Evolutionary conservation across 2,113 vertebrate genomes (phyloP), one percentile per base, ranked within the genome.

Genomic region (Lepus timidus): DNA sequence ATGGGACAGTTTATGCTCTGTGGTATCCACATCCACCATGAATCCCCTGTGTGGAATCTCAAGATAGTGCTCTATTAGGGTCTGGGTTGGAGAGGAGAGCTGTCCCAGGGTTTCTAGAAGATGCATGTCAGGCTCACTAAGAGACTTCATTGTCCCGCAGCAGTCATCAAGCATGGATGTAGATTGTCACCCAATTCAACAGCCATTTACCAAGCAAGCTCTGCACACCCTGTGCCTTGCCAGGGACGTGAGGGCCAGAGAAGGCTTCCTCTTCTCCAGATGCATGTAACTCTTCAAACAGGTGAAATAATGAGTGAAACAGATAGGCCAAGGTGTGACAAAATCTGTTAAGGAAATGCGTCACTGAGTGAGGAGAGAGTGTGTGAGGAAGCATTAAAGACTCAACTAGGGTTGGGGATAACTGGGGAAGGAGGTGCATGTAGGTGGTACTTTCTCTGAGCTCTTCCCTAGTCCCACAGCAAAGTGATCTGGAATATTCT

Each of bases 341-440:
- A 76, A 58, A 9, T 11, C 10, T 2, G 0, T 0, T 5, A 23
- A 27, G 33, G 68, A 13, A 0, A 5, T 3, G 3, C 9, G 16
- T n/a, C 6, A 1, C 17, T 36, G 49, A 0, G 0, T 19, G 44
- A 2, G 7, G 20, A 1, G 9, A 36, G 3, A 1, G 6, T 7
- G 19, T 31, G 22, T 79, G 67, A 55, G 49, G 29, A 58, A 44
- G 1, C 2, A 58, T 8, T 17, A 62, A 33, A 44, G 68, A 31
- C 68, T 68, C 64, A 65, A 31, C 17, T 1, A 20, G 11, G 39
- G n/a, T 51, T 11, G 22, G 22, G 74, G 39, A 19, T 19, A 1
- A 23, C 0, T 3, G 9, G 20, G 64, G 49, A 31, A 64, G 64
- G 0, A 49, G 27, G 16, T 7, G 1, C 0, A 0, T 0, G 6